Evolutionary conservation across 1,140 invertebrate genomes (phyloP), one percentile per base, ranked within the genome.

Genomic region (Zaprionus davidi): DNA sequence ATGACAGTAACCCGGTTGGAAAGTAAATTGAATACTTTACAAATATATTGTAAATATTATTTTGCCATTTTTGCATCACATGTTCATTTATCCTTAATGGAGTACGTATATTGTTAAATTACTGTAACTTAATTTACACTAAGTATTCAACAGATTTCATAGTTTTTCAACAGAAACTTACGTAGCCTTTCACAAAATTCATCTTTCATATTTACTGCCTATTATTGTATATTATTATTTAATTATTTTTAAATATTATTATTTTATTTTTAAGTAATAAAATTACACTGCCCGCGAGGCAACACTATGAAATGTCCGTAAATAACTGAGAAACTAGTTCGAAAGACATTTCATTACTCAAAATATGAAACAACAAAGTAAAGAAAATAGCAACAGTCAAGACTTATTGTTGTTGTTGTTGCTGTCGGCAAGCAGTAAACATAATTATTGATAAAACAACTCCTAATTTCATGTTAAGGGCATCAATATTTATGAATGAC

Each of bases 381-480:
- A 46, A 46, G 2, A 46, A 86, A 86, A 85, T 86, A 85, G 76
- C 76, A 86, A 87, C 79, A 82, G 82, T 70, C 41, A 31, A 60
- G n/a, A 15, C 11, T n/a, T 71, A 22, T 71, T 71, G 26, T 71
- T 67, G 55, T 69, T 76, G 46, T 63, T 66, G 71, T 73, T 77
- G 66, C 56, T 66, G 64, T 64, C 34, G 64, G 68, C 60, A 71
- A 53, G 68, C 60, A 69, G 57, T 55, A 49, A 82, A 56, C 84
- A 92, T 92, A 92, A 81, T 90, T 92, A 92, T 92, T 92, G 91
- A 92, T 90, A 92, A 92, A 92, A 92, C 91, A 91, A 86, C 64
- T 20, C 58, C 62, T 76, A 78, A 88, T 79, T 81, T 64, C 60
- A 81, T 71, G 78, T 70, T 46, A 80, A 80, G 73, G 58, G 49